Evolutionary conservation across 2,888 invertebrate species (phyloP).

Genomic region (Spilarctia lutea): DNA sequence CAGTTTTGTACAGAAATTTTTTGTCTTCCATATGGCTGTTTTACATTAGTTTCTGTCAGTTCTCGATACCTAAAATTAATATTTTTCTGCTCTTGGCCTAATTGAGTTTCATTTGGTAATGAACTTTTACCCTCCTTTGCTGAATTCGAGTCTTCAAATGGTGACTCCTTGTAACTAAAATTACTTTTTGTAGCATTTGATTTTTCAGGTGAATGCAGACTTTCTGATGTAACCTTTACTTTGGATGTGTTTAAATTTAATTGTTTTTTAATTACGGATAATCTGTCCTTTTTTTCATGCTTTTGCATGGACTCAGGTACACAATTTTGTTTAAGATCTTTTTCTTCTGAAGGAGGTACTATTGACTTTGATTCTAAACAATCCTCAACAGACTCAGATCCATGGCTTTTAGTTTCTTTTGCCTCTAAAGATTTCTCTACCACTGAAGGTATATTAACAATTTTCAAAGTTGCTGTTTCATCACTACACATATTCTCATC

Average conservation of each 20-base stretch:
- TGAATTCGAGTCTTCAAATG: conserved; percentile 27
- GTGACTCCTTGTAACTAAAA: conserved; percentile 22
- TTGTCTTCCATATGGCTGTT: conserved; percentile 53
- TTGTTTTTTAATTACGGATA: conserved; percentile 19
- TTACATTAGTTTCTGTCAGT: conserved; percentile 38
- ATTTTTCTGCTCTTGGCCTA: conserved; percentile 32
- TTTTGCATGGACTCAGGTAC: conserved; percentile 40
- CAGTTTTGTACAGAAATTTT: conserved; percentile 71
- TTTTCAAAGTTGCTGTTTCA: conserved; percentile 72
- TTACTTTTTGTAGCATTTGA: conserved; percentile 21
- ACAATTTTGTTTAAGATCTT: conserved; percentile 51
- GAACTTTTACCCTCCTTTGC: conserved; percentile 28
- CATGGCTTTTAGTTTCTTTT: conserved; percentile 28
- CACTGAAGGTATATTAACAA: conserved; percentile 50
- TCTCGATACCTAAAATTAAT: conserved; percentile 33
- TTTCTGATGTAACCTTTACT: conserved; percentile 28
- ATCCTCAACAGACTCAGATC: conserved; percentile 24
- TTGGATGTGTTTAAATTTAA: conserved; percentile 16
- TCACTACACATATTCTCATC: conserved; percentile 60
- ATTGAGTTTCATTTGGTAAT: conserved; percentile 30
- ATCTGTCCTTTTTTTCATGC: conserved; percentile 31
- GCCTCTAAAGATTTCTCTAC: conserved; percentile 35
- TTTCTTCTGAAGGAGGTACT: conserved; percentile 26
- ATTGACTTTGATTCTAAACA: conserved; percentile 23
- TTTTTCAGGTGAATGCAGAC: conserved; percentile 20